Conservation (phyloP, 2,888 invertebrate genomes). For the Resseliella maxima region DNA sequence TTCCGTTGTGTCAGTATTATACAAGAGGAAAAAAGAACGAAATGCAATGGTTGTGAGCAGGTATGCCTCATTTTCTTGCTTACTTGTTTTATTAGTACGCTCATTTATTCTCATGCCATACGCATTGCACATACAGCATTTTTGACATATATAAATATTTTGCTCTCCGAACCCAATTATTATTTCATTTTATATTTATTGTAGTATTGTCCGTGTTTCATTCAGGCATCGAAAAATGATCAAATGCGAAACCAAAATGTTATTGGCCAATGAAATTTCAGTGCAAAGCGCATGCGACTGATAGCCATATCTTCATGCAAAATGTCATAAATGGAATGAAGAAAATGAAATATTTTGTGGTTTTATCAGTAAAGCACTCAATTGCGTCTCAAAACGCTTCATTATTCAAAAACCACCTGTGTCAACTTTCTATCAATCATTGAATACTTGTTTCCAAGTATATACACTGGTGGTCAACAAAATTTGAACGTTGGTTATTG, state of each 20-base stretch:
- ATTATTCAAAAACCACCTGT: neutral
- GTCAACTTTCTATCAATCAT: neutral
- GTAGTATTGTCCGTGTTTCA: neutral
- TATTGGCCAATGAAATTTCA: neutral
- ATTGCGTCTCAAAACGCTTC: neutral
- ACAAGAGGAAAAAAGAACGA: neutral
- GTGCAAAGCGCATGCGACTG: neutral
- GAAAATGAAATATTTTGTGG: neutral
- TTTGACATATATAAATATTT: conserved; percentile 16
- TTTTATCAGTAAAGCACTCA: neutral
- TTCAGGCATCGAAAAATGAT: neutral
- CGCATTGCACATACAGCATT: neutral
- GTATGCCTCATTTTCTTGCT: neutral
- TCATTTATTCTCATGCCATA: neutral
- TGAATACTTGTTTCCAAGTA: too few species aligned
- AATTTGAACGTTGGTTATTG: too few species aligned
- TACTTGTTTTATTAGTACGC: neutral
- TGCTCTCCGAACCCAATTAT: neutral
- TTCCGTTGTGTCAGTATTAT: neutral
- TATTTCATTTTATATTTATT: conserved; percentile 18
- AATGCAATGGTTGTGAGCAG: neutral
- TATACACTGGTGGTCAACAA: too few species aligned
- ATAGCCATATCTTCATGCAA: neutral
- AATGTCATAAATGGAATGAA: too few species aligned
- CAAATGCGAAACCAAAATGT: neutral